These are phyloP conservation scores for Phengaris alcon DNA, from an alignment of 2,888 invertebrate genomes.

Conservation along the genomic window DNA sequence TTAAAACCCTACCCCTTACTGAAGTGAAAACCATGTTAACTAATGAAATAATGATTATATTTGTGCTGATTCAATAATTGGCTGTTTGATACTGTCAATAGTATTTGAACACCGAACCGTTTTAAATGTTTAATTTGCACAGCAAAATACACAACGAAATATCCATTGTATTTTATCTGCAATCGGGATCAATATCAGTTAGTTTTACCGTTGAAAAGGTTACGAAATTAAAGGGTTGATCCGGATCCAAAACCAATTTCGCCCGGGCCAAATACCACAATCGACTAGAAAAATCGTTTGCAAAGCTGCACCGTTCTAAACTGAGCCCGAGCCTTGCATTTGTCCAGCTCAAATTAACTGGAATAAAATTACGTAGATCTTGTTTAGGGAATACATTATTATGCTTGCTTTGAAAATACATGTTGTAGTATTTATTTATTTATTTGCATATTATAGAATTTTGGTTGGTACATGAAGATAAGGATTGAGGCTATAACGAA, in stretches of 20 bases:
- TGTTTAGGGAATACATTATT: slow-evolving; percentile 14
- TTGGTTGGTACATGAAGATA: slow-evolving; percentile 11
- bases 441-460: background rate
- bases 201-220: slow-evolving; percentile 30
- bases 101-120: slow-evolving; percentile 6
- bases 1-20: background rate
- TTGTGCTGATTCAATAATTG: slow-evolving; percentile 8
- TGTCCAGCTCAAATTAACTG: slow-evolving; percentile 19
- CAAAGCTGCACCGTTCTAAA: slow-evolving; percentile 33
- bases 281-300: slow-evolving; percentile 35
- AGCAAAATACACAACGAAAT: slow-evolving; percentile 15
- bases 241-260: slow-evolving; percentile 38
- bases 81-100: background rate
- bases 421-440: too few relatives aligned
- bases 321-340: slow-evolving; percentile 5
- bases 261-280: slow-evolving; percentile 37
- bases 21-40: background rate
- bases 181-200: slow-evolving; percentile 27
- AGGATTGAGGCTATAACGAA: background rate
- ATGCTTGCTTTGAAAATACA: background rate
- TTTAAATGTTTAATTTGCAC: slow-evolving; percentile 18
- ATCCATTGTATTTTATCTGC: slow-evolving; percentile 26
- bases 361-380: slow-evolving; percentile 29
- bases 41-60: slow-evolving; percentile 9
- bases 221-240: slow-evolving; percentile 30